Base-by-base conservation (phyloP, 2,888 invertebrate genomes). In the Eustalomyia histrio region DNA sequence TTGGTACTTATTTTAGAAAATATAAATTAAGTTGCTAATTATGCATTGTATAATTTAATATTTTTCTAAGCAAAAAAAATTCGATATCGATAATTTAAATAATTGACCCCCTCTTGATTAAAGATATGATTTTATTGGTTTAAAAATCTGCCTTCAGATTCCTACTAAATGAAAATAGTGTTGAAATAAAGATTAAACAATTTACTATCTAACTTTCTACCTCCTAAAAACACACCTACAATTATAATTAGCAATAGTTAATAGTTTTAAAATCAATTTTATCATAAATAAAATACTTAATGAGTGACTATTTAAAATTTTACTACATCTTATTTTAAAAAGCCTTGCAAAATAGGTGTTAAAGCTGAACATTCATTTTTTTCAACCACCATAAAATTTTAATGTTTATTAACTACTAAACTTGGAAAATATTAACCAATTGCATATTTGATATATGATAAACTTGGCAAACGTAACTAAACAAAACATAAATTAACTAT, bases 351-450 rank as follows among this genome's bases (percentile, higher is more conserved):
- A 3, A 57, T 6, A 47, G 43, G 43, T 47, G 43, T 47, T 3
- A 47, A 29, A 47, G n/a, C 14, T 47, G n/a, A n/a, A 47, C 43
- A 47, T 47, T 4, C n/a, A 7, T 14, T 39, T 39, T 12, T 39
- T 39, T 1, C 4, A 2, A 9, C 14, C 17, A 29, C 50, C 55
- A 64, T 47, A 12, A 43, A 73, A 29, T 73, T 16, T 47, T 64
- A 14, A 61, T 50, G 21, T 60, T 60, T 69, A 69, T 9, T 60
- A 21, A 35, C 43, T 24, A 16, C 8, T 43, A 52, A 67, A 65
- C 35, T 65, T 24, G n/a, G 12, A n/a, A 61, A n/a, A 61, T 52
- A 12, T 18, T 39, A 29, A 21, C 43, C 43, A 39, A 39, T 39
- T 39, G n/a, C n/a, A n/a, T n/a, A 9, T 39, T 39, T 39, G 39